phyloP scores from a whole-genome alignment of 2,113 vertebrate species.

The Sprattus sprattus region DNA sequence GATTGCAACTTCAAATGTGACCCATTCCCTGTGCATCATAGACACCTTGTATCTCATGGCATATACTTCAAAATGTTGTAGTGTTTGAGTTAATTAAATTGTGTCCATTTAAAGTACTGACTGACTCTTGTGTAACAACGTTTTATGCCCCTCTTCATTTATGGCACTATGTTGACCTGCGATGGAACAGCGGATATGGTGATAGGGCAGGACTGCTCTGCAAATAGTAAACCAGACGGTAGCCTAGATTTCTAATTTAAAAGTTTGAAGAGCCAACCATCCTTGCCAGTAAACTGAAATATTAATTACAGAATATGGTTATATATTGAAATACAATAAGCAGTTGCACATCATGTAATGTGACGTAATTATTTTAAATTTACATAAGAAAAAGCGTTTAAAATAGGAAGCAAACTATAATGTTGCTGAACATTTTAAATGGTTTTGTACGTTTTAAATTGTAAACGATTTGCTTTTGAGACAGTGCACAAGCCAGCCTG shows the following conservation, averaged over 20 bases:
- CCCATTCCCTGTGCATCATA: no score
- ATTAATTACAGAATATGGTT: background rate
- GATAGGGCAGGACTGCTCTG: background rate
- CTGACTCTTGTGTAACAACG: background rate
- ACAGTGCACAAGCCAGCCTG: background rate
- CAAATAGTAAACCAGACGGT: background rate
- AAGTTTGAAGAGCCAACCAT: slow-evolving; percentile 8
- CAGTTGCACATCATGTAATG: background rate
- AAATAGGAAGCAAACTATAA: no score
- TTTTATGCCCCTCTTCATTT: background rate
- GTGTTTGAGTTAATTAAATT: no score
- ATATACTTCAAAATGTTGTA: no score
- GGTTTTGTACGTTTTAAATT: background rate
- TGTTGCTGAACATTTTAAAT: background rate
- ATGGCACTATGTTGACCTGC: background rate
- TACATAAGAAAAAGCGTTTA: background rate
- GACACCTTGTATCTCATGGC: no score
- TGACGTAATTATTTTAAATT: background rate
- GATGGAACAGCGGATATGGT: background rate
- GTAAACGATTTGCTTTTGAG: background rate
- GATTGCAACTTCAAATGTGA: no score
- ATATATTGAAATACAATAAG: background rate
- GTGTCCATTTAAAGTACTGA: background rate
- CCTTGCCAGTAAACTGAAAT: background rate
- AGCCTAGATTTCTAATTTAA: background rate